Evolutionary conservation across 2,888 invertebrate species (phyloP).

Genomic region (Bimastos eiseni): DNA sequence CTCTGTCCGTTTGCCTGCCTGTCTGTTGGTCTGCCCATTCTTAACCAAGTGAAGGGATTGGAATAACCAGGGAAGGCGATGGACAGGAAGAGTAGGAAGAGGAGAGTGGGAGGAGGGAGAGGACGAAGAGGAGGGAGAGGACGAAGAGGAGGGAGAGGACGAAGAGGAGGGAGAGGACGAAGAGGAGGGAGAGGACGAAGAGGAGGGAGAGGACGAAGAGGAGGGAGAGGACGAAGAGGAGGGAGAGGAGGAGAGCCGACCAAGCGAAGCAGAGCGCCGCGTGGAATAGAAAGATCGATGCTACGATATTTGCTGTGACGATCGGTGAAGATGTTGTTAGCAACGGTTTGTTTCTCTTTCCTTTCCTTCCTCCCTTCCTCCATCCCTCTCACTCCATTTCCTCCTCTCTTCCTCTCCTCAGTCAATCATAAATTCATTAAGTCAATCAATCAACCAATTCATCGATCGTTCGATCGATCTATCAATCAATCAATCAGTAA

Average conservation of each 20-base stretch:
- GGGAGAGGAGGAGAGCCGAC: neutral
- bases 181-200: slow-evolving; percentile 1
- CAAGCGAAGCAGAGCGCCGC: neutral
- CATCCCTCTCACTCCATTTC: neutral
- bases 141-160: neutral
- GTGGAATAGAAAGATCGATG: neutral
- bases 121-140: neutral
- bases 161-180: neutral
- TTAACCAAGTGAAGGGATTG: too few species aligned
- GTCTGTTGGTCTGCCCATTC: too few species aligned
- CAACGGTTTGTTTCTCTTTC: neutral
- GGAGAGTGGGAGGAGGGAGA: too few species aligned
- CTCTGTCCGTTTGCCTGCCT: neutral
- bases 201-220: neutral
- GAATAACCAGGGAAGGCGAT: too few species aligned
- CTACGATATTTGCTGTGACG: neutral
- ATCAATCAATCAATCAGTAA: too few species aligned
- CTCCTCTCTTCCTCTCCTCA: neutral
- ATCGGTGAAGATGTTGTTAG: neutral
- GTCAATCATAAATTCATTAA: neutral
- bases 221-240: slow-evolving; percentile 1
- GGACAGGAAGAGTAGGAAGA: too few species aligned
- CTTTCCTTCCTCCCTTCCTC: neutral
- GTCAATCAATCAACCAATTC: neutral
- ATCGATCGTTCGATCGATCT: neutral